These are phyloP conservation scores for Pseudochaenichthys georgianus DNA, from an alignment of 2,797 vertebrate genomes.

Conservation along the genomic window DNA sequence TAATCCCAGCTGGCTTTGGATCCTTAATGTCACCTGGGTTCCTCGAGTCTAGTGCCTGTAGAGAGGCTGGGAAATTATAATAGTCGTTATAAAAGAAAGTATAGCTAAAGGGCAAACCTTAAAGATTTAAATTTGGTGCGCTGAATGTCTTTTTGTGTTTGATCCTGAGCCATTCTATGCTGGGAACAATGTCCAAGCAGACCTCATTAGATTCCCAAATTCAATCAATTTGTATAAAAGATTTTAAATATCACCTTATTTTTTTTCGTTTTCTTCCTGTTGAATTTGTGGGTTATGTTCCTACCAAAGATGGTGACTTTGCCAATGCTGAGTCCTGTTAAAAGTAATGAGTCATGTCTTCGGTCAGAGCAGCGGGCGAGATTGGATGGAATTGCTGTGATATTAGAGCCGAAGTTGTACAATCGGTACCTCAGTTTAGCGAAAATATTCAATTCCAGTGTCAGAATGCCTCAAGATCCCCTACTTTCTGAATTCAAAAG, in stretches of 20 bases:
- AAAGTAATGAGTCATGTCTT: not conserved
- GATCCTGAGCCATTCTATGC: conserved; percentile 26
- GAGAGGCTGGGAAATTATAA: conserved; percentile 40
- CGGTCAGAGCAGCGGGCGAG: not conserved
- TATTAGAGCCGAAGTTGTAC: conserved; percentile 6
- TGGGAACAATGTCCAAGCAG: conserved; percentile 19
- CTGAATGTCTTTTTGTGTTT: conserved; percentile 16
- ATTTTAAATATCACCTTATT: not conserved
- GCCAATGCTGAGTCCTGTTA: conserved; percentile 23
- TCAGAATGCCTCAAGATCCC: not conserved
- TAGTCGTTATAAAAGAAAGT: conserved; percentile 27
- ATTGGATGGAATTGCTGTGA: not conserved
- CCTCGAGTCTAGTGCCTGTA: conserved; percentile 21
- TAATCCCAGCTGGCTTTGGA: conserved; percentile 48
- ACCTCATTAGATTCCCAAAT: conserved; percentile 26
- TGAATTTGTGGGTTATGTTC: conserved; percentile 16
- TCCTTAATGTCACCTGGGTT: conserved; percentile 52
- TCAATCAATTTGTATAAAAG: conserved; percentile 18
- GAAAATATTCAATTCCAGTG: conserved; percentile 3
- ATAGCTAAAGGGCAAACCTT: conserved; percentile 27
- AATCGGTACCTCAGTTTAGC: not conserved
- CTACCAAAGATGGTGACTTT: conserved; percentile 8
- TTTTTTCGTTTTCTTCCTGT: not conserved
- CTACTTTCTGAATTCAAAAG: not conserved
- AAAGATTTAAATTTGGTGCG: conserved; percentile 40